Conservation (phyloP, 2,888 invertebrate genomes). For the Xanthia icteritia region DNA sequence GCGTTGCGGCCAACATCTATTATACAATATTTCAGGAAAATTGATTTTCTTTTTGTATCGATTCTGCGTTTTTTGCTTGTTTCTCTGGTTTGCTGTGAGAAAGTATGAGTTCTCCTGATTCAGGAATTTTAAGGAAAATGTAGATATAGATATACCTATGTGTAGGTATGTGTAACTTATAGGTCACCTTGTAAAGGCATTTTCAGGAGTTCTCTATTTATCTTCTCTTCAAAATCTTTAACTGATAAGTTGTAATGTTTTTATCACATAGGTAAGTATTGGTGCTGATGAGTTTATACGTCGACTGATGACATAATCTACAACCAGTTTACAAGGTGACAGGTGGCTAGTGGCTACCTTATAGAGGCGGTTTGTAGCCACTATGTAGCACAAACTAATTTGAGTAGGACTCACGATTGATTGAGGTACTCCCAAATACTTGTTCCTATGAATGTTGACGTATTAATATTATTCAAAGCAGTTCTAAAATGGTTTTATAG, state of each 20-base stretch:
- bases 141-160: background rate
- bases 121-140: background rate
- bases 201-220: background rate
- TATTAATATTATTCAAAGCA: background rate
- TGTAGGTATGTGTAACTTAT: background rate
- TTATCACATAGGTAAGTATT: background rate
- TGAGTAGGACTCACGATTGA: conserved; percentile 12
- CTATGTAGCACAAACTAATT: conserved; percentile 8
- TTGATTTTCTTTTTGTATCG: background rate
- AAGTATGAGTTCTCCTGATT: background rate
- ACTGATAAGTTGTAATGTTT: background rate
- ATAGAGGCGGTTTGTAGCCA: background rate
- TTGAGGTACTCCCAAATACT: conserved; percentile 4
- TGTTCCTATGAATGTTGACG: background rate
- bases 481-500: background rate
- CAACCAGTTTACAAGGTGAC: conserved; percentile 12
- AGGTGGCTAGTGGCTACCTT: conserved; percentile 20
- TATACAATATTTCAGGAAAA: no score
- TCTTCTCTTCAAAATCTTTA: background rate
- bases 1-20: no score
- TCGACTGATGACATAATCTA: conserved; percentile 5
- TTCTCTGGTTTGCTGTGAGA: background rate
- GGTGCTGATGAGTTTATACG: conserved; percentile 14
- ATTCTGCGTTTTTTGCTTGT: background rate
- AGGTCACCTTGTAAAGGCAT: no score